Evolutionary conservation across 2,888 invertebrate species (phyloP).

Genomic region (Ramazzottius varieornatus): DNA sequence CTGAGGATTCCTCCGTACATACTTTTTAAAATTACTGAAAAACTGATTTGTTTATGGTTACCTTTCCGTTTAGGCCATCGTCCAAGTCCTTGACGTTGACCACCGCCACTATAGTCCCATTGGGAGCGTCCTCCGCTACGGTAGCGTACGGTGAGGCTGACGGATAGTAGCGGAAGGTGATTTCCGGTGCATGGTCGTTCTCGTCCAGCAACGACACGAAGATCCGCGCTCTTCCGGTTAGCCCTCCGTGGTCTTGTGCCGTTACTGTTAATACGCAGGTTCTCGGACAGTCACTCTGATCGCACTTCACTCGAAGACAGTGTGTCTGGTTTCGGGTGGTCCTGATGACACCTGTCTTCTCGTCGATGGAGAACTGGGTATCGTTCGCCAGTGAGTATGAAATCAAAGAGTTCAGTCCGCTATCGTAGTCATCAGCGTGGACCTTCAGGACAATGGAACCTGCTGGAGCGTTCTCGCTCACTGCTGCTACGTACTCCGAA

Average conservation of each 20-base stretch:
- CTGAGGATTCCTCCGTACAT: too few relatives aligned
- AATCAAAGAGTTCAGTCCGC: constrained; percentile 55
- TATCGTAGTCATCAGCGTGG: constrained; percentile 72
- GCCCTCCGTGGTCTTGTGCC: constrained; percentile 69
- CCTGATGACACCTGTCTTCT: constrained; percentile 62
- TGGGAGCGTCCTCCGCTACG: constrained; percentile 73
- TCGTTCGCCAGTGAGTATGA: constrained; percentile 68
- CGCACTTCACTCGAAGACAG: constrained; percentile 11
- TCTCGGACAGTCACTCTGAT: constrained; percentile 41
- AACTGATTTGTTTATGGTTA: too few relatives aligned
- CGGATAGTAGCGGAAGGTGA: constrained; percentile 57
- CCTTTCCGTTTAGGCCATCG: constrained; percentile 68
- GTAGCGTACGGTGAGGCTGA: constrained; percentile 58
- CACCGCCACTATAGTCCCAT: constrained; percentile 69
- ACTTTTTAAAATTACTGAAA: too few relatives aligned
- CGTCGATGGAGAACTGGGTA: constrained; percentile 65
- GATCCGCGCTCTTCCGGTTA: constrained; percentile 71
- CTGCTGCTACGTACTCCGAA: constrained; percentile 66
- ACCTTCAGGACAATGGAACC: constrained; percentile 52
- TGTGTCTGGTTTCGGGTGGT: constrained; percentile 34
- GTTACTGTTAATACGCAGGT: constrained; percentile 81
- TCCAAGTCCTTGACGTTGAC: constrained; percentile 73
- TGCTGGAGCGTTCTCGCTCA: constrained; percentile 75
- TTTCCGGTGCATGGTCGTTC: constrained; percentile 74
- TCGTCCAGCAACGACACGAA: constrained; percentile 72